Evolutionary conservation across 2,888 invertebrate genomes (phyloP), one percentile per base, ranked within the genome.

Genomic region (Kryphioiulus occultus): DNA sequence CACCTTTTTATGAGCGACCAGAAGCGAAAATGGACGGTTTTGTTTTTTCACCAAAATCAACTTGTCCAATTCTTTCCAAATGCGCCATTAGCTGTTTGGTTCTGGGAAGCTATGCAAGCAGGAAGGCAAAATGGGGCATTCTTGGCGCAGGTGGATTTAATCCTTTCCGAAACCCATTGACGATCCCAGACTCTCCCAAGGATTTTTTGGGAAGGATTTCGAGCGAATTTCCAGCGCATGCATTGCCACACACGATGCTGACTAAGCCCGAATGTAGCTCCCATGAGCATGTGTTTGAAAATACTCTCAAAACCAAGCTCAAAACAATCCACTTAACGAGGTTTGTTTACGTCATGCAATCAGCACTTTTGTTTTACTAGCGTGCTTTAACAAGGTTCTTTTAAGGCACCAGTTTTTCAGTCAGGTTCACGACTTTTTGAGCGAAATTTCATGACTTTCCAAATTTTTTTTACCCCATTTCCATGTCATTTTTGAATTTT

Each of bases 151-250:
- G 68, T 78, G 78, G 78, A 68, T 10, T 78, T 78, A 78, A 78
- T 78, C 78, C 78, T 78, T 78, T 78, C 78, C 78, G 78, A 78
- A 78, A 78, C 30, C 15, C 78, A 78, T 78, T 78, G 78, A 78
- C 78, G 30, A 78, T 78, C 78, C 78, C 78, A 7, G 12, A 0
- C 26, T 26, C 10, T 30, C 78, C 78, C 30, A 78, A 78, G 26
- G 30, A 78, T 15, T 53, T 7, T 7, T 12, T 26, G 78, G 26
- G 78, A 78, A 17, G 15, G 26, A 78, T 3, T 30, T 53, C 53
- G 68, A 15, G 26, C 12, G 26, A 7, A 26, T 68, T 68, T 26
- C 26, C 12, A 26, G 39, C 39, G 39, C 39, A 3, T 3, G 26
- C 30, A 78, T 78, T 32, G 78, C 78, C 78, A 78, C 78, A 30